Conservation (phyloP, 2,113 vertebrate species). For the Monarcha castaneiventris region DNA sequence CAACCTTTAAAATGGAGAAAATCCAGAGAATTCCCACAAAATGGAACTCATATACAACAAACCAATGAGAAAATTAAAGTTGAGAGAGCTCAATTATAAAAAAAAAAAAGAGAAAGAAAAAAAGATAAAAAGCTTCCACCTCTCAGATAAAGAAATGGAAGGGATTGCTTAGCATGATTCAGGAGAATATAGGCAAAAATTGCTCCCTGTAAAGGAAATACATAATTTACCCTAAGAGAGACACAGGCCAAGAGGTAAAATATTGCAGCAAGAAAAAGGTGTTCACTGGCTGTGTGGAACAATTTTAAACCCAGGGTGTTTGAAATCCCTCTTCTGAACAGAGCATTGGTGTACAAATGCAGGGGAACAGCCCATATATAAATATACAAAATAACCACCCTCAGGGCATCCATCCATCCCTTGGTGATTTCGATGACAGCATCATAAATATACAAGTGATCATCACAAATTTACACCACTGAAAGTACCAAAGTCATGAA, state of each 20-base stretch:
- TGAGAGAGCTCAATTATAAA: neutral
- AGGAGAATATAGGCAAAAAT: neutral
- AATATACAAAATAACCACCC: neutral
- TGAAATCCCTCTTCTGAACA: neutral
- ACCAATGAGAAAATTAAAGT: neutral
- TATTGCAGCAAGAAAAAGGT: neutral
- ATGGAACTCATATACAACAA: neutral
- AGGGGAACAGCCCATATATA: neutral
- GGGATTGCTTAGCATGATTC: neutral
- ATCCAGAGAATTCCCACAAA: neutral
- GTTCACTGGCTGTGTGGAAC: neutral
- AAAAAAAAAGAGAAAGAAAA: neutral
- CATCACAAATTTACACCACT: neutral
- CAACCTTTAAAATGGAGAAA: neutral
- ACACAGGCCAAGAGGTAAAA: neutral
- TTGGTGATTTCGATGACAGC: neutral
- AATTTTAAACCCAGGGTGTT: neutral
- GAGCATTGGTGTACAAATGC: neutral
- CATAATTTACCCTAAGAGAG: neutral
- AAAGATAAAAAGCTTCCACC: neutral
- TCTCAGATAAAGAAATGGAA: neutral
- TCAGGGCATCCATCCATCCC: neutral
- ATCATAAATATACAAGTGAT: neutral
- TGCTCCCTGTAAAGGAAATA: neutral
- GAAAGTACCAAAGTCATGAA: neutral